Evolutionary conservation across 2,797 vertebrate species (phyloP), one percentile per base, ranked within the genome.

Genomic region (Liparis tanakae): DNA sequence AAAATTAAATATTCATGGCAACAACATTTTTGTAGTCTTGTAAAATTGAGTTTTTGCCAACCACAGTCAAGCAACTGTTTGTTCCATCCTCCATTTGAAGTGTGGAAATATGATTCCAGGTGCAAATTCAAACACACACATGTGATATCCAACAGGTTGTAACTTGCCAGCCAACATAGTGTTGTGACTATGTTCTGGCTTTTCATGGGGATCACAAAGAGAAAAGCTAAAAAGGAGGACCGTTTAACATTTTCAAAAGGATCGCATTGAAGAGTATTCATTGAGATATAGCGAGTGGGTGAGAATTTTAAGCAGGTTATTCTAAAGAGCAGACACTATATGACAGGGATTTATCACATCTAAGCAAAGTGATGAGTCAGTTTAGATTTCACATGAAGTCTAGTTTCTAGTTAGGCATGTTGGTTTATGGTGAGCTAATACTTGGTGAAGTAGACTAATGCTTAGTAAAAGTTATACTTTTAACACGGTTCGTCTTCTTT

Each of bases 101-200:
- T 58, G 39, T 6, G 10, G 80, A 75, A 56, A 71, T 62, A 33
- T 64, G 73, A 84, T 46, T 70, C 82, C 83, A 85, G 64, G 71
- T 77, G 65, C 62, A 84, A 70, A 74, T 51, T 63, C 75, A 83
- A 80, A 78, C 69, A 65, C 70, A 51, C 67, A 66, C 74, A 74
- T 6, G 46, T 59, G 64, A 75, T 50, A 67, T 63, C 75, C 48
- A 73, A 75, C 87, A 84, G 56, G 87, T 78, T 2, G 1, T 55
- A 72, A 85, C 85, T 75, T 82, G 87, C 80, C 55, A 43, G 41
- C 43, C 33, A 71, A 72, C 41, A 30, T 61, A 70, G 66, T 74
- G 72, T 79, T 71, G 50, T 68, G 50, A 7, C 46, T 60, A 56
- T 51, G 41, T 17, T 78, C 70, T 60, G 81, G 68, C 67, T 79